Percentiles rank a stretch among this genome's conserved stretches.
Conservation (phyloP, 1,140 invertebrate species). For the Pollicipes pollicipes region DNA sequence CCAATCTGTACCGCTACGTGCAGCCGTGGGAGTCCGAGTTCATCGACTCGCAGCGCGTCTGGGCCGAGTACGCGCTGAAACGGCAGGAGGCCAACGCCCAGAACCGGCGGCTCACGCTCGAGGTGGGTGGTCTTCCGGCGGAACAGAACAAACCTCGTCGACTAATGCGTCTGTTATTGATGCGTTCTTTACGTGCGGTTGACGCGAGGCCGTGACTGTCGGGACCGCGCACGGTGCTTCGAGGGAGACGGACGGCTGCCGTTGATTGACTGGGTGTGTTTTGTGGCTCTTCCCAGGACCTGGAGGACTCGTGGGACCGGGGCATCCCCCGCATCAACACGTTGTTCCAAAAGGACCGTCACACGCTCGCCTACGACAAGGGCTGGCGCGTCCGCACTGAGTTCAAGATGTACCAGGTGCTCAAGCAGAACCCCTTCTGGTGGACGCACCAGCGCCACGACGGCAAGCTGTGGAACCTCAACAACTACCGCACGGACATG, state of each 20-base stretch:
- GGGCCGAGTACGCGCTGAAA: slow-evolving; percentile 98
- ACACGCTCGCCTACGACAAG: slow-evolving; percentile 97
- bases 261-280: no score
- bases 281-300: slow-evolving; percentile 34
- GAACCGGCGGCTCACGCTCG: slow-evolving; percentile 87
- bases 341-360: slow-evolving; percentile 96
- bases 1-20: slow-evolving; percentile 98
- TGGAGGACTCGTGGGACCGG: slow-evolving; percentile 98
- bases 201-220: no score
- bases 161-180: no score
- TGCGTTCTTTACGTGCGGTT: no score
- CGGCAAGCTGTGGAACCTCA: slow-evolving; percentile 97
- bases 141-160: no score
- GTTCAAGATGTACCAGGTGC: slow-evolving; percentile 95
- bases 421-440: slow-evolving; percentile 99
- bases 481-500: slow-evolving; percentile 99
- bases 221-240: no score
- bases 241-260: no score
- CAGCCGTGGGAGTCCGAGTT: slow-evolving; percentile 99
- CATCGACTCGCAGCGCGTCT: slow-evolving; percentile 96
- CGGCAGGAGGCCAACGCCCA: slow-evolving; percentile 97
- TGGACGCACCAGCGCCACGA: slow-evolving; percentile 97
- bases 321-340: slow-evolving; percentile 99
- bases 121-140: no score
- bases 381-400: slow-evolving; percentile 98